A percentile compares a stretch with the other conserved stretches of the same genome.
Evolutionary conservation across 2,888 invertebrate genomes (phyloP).

Genomic region (Noctua janthe): DNA sequence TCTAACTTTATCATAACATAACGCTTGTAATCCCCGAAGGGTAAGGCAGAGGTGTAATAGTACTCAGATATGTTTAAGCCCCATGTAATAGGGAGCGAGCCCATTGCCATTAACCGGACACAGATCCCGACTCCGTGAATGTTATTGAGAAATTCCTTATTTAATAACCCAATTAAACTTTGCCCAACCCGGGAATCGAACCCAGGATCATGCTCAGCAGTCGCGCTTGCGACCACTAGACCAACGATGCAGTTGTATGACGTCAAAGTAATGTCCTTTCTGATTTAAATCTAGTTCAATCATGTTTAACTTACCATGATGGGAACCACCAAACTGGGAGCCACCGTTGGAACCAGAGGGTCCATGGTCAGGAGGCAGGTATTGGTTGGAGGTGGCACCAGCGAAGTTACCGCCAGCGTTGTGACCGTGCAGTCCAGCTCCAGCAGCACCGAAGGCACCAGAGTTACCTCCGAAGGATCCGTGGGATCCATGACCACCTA

Average conservation of each 20-base stretch:
- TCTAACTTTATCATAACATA: background rate
- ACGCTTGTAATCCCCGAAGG: background rate
- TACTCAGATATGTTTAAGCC: background rate
- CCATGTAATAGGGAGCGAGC: background rate
- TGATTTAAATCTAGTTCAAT: background rate
- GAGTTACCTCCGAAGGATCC: conserved; percentile 63
- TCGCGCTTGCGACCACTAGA: background rate
- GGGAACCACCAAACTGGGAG: conserved; percentile 63
- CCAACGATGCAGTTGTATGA: background rate
- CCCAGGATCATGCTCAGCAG: background rate
- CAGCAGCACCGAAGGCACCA: conserved; percentile 50
- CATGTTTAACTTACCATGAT: conserved; percentile 52
- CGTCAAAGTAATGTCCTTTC: background rate
- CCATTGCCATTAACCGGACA: background rate
- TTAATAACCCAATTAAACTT: background rate
- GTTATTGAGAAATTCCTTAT: background rate
- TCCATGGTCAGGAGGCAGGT: conserved; percentile 83
- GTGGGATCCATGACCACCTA: conserved; percentile 43
- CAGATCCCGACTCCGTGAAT: too few species aligned
- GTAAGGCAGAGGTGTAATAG: too few species aligned
- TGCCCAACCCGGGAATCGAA: background rate
- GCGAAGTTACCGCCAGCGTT: conserved; percentile 67
- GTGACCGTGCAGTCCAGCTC: conserved; percentile 29
- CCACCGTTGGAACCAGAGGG: conserved; percentile 65
- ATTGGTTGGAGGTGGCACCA: conserved; percentile 84